A percentile compares a stretch with the other conserved stretches of the same genome.
These are phyloP conservation scores for Azemiops feae DNA, from an alignment of 2,113 vertebrate species.

Conservation along the genomic window DNA sequence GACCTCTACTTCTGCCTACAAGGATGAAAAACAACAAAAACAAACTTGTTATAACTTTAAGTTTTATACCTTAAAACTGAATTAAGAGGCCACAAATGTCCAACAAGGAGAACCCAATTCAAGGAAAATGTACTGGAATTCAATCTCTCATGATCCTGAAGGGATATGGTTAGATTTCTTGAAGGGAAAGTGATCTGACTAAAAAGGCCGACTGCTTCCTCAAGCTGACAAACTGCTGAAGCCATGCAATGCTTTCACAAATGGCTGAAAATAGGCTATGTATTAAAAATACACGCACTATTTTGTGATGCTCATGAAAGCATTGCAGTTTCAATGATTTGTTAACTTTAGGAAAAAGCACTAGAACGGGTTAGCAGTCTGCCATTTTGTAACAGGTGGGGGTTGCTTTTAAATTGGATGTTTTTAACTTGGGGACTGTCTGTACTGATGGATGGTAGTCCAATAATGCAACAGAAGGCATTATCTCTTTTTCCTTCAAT, in stretches of 20 bases:
- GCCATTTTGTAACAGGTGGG: background rate
- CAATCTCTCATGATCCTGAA: background rate
- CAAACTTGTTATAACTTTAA: background rate
- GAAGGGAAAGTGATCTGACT: background rate
- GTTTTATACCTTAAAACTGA: background rate
- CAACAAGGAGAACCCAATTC: background rate
- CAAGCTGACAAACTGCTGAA: background rate
- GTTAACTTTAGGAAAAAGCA: background rate
- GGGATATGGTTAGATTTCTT: background rate
- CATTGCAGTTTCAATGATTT: background rate
- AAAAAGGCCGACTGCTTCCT: background rate
- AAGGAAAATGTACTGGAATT: background rate
- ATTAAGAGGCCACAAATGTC: background rate
- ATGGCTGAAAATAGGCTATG: background rate
- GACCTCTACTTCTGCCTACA: background rate
- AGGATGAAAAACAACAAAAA: background rate
- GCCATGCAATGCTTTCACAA: background rate
- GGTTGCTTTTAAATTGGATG: background rate
- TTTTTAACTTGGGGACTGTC: background rate
- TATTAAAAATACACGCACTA: background rate
- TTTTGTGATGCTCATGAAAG: background rate
- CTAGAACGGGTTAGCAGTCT: background rate
- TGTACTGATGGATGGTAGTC: background rate
- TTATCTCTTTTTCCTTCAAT: background rate
- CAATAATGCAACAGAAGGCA: background rate